These are phyloP conservation scores for Bradypus variegatus DNA, from an alignment of 2,797 vertebrate genomes.

Conservation along the genomic window DNA sequence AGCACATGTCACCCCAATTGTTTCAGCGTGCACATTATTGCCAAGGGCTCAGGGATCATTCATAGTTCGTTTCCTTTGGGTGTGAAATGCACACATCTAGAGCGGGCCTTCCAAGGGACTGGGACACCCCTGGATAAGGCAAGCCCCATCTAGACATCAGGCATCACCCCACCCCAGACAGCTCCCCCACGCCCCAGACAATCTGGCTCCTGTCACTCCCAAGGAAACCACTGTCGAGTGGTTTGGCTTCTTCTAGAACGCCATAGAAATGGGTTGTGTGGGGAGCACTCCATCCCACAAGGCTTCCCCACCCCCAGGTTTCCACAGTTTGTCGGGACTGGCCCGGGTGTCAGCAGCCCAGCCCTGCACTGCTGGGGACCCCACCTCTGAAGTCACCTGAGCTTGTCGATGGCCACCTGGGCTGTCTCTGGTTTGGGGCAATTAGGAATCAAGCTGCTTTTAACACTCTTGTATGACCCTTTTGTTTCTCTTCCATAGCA, in stretches of 20 bases:
- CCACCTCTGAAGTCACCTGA: not conserved
- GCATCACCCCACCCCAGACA: accelerated
- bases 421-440: not conserved
- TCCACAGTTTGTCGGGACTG: accelerated
- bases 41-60: not conserved
- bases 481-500: not conserved
- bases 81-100: accelerated
- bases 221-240: accelerated
- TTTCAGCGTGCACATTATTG: accelerated
- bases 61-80: not conserved
- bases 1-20: not conserved
- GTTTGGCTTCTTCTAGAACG: not conserved
- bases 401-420: not conserved
- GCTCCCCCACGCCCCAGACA: accelerated
- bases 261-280: accelerated
- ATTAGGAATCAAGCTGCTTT: not conserved
- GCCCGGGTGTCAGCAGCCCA: no score
- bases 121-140: not conserved
- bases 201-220: accelerated
- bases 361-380: no score
- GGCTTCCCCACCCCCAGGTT: accelerated
- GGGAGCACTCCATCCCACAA: accelerated
- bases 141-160: accelerated
- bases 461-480: no score
- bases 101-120: accelerated